Evolutionary conservation across 2,888 invertebrate species (phyloP).

Genomic region (Elmis aenea): DNA sequence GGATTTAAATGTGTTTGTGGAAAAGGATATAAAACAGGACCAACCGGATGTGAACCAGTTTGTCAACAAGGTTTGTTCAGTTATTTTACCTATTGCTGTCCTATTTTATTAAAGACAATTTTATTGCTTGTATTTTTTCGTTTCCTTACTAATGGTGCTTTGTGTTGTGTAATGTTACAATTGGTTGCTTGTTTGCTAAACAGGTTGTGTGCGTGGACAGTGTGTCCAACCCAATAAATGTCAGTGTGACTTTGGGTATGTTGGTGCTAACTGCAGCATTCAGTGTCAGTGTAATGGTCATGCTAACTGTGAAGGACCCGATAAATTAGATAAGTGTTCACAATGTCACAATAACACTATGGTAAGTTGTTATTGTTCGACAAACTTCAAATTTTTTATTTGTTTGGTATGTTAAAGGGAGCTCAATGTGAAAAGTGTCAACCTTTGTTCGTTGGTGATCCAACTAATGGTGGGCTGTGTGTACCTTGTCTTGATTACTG

Average conservation of each 20-base stretch:
- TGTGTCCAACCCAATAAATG: slow-evolving; percentile 82
- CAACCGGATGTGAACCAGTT: slow-evolving; percentile 65
- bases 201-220: slow-evolving; percentile 76
- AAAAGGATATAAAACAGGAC: slow-evolving; percentile 60
- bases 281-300: slow-evolving; percentile 95
- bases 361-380: slow-evolving; percentile 53
- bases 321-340: slow-evolving; percentile 74
- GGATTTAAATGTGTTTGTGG: slow-evolving; percentile 88
- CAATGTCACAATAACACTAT: slow-evolving; percentile 89
- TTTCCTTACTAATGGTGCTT: background rate
- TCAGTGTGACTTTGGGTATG: slow-evolving; percentile 90
- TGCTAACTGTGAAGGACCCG: slow-evolving; percentile 84
- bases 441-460: slow-evolving; percentile 88
- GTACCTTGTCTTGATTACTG: slow-evolving; percentile 85
- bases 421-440: slow-evolving; percentile 88
- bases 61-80: slow-evolving; percentile 63
- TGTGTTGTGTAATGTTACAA: background rate
- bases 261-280: slow-evolving; percentile 89
- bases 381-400: background rate
- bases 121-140: background rate
- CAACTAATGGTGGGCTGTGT: slow-evolving; percentile 77
- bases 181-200: background rate
- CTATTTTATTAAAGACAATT: too few relatives aligned
- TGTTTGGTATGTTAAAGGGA: slow-evolving; percentile 52
- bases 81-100: too few relatives aligned